Evolutionary conservation across 2,113 vertebrate species (phyloP).

Genomic region (Urocolius indicus): DNA sequence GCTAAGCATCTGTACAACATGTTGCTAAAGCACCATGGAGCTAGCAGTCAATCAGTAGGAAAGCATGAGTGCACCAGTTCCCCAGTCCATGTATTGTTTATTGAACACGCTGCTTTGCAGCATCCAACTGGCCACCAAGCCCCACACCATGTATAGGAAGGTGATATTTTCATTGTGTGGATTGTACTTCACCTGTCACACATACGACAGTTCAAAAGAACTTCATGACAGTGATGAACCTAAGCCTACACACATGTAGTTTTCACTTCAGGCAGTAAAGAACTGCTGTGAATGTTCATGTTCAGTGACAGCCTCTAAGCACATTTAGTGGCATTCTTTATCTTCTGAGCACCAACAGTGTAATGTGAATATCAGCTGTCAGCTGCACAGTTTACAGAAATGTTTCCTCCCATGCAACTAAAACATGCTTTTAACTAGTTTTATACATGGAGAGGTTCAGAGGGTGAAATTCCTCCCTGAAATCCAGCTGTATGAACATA

Average conservation of each 20-base stretch:
- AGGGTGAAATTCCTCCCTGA: not conserved
- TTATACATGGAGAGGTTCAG: not conserved
- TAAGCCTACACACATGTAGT: fast-evolving
- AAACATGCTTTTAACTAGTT: not conserved
- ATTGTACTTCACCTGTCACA: not conserved
- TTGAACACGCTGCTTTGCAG: not conserved
- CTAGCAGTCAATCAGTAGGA: too few species aligned
- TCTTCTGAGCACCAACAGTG: not conserved
- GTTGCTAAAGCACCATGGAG: not conserved
- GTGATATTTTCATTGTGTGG: fast-evolving
- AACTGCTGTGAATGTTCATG: not conserved
- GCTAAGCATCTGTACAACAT: not conserved
- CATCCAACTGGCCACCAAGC: not conserved
- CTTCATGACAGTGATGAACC: fast-evolving
- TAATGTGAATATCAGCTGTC: not conserved
- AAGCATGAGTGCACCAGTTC: not conserved
- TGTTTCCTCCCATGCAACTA: not conserved
- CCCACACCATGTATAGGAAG: not conserved
- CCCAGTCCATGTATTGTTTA: too few species aligned
- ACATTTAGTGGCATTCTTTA: not conserved
- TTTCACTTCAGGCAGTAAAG: not conserved
- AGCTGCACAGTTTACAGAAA: not conserved
- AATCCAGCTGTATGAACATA: not conserved
- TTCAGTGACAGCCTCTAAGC: not conserved
- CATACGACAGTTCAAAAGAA: not conserved